These are phyloP conservation scores for Trialeurodes vaporariorum DNA, from an alignment of 1,140 invertebrate species.

Conservation along the genomic window DNA sequence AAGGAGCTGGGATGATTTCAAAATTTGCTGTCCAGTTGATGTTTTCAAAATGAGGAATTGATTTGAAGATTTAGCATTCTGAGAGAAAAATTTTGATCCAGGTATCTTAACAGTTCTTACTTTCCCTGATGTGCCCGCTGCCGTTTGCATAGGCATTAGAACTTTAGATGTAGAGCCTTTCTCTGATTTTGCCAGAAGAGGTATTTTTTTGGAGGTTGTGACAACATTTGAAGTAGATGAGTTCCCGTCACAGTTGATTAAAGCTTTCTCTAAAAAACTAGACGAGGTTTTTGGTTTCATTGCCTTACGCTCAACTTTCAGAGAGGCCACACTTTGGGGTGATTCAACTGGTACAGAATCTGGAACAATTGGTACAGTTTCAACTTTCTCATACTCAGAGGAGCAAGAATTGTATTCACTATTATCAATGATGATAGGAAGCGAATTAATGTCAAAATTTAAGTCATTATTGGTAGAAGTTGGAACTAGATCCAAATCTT, in stretches of 20 bases:
- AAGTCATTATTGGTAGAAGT: too few relatives aligned
- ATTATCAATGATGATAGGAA: slow-evolving; percentile 51
- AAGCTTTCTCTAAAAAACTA: neutral
- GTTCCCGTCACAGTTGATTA: neutral
- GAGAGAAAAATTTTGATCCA: neutral
- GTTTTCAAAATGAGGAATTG: slow-evolving; percentile 18
- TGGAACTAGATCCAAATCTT: too few relatives aligned
- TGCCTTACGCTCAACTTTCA: neutral
- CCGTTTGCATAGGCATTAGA: neutral
- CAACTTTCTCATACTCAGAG: neutral
- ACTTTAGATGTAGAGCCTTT: neutral
- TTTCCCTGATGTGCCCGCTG: neutral
- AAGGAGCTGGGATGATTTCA: slow-evolving; percentile 30
- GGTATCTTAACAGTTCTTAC: neutral
- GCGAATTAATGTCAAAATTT: slow-evolving; percentile 56
- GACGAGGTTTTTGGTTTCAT: neutral
- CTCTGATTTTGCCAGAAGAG: neutral
- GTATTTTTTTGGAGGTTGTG: neutral
- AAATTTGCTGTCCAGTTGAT: slow-evolving; percentile 1
- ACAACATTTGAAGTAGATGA: neutral
- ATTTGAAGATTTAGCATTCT: neutral
- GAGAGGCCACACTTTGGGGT: neutral
- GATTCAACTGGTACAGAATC: neutral
- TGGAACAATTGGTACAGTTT: neutral
- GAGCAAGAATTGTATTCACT: neutral